Base-by-base conservation (phyloP, 2,797 vertebrate species). In the Loris lydekkerianus region DNA sequence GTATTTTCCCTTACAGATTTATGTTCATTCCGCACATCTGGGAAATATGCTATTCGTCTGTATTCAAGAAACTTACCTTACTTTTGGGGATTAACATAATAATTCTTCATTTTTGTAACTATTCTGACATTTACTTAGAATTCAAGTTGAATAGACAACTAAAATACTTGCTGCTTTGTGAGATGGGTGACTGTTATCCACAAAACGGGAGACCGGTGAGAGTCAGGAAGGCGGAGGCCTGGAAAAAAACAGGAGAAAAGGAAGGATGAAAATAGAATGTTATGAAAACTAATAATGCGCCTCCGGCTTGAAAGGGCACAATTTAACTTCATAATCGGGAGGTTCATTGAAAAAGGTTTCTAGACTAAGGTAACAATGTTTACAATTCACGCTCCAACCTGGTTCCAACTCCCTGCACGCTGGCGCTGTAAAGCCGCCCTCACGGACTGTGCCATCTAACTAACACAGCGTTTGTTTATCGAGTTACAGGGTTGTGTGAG, bases 21-120 rank as follows among this genome's bases (percentile, higher is more conserved):
- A 89, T 75, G 11, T 83, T 96, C 25, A 81, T 69, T 88, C 72
- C 56, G 20, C 86, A 91, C 37, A 61, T 76, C 34, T 86, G 56
- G 69, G 60, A 96, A 91, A 76, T 63, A 84, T 88, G 95, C 90
- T 91, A 34, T 69, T 92, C 96, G 9, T 31, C 11, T 56, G 65
- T 92, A 70, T 69, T 96, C 9, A 80, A 91, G 92, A 7, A 21
- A 89, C 21, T 85, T 80, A 78, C 27, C 27, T 94, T 94, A 72
- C 49, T 73, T 69, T 91, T 67, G 13, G 7, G 37, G 14, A 91
- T 95, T 78, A 95, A n/a, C 23, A 91, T 86, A 88, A 34, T 34
- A 92, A 49, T 93, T 82, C 1, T 13, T 93, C 80, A 11, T 29
- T 93, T 85, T 63, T 90, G 25, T 86, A 53, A 69, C 0, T 77